Conservation (phyloP, 2,797 vertebrate genomes). For the Cirrhinus molitorella region DNA sequence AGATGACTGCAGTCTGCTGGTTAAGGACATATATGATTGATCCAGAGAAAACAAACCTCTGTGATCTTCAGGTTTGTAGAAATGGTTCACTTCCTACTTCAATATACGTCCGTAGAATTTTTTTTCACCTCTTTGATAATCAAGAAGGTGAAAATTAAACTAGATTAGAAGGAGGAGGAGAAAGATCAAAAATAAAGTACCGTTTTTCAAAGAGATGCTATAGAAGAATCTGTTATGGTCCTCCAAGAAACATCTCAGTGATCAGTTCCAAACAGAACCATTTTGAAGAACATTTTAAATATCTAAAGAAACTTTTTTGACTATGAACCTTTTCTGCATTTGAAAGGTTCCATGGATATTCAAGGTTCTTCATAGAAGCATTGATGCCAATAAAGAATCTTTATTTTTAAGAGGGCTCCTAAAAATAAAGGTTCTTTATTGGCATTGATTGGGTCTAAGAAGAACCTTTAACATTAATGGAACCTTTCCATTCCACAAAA, state of each 20-base stretch:
- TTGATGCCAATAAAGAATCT: too few relatives aligned
- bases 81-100: background rate
- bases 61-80: background rate
- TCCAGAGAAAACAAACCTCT: background rate
- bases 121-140: background rate
- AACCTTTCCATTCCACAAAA: too few relatives aligned
- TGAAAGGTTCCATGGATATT: too few relatives aligned
- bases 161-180: background rate
- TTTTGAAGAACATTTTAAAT: too few relatives aligned
- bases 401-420: too few relatives aligned
- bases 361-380: too few relatives aligned
- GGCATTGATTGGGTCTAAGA: too few relatives aligned
- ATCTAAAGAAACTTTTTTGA: too few relatives aligned
- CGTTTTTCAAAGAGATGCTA: background rate
- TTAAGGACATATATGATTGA: background rate
- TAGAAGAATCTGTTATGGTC: background rate
- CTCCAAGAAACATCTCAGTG: background rate
- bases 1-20: background rate
- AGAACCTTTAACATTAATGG: too few relatives aligned
- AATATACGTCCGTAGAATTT: background rate
- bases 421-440: too few relatives aligned
- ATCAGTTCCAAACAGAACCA: background rate
- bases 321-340: too few relatives aligned
- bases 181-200: background rate
- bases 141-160: background rate